Conservation (phyloP, 2,113 vertebrate species). For the Fregetta grallaria region DNA sequence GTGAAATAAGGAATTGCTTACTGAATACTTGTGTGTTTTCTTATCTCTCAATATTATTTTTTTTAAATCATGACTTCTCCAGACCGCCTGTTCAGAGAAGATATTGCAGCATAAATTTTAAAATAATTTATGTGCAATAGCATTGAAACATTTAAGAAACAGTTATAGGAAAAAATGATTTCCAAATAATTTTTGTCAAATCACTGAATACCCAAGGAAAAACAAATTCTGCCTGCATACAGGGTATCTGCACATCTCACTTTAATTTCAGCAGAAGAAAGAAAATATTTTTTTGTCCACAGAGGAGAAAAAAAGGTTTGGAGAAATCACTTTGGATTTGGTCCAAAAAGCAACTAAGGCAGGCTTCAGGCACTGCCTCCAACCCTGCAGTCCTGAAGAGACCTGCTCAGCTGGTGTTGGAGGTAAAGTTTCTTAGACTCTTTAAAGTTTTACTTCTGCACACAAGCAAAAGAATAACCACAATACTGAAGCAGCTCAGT, state of each 20-base stretch:
- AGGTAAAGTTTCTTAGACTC: background rate
- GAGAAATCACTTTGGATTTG: background rate
- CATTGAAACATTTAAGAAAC: background rate
- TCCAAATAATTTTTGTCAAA: background rate
- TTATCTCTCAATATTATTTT: background rate
- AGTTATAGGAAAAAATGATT: background rate
- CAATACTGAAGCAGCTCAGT: background rate
- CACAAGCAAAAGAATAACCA: background rate
- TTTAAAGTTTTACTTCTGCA: background rate
- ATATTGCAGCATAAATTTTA: background rate
- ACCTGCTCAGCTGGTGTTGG: background rate
- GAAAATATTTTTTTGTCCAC: accelerated
- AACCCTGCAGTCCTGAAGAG: background rate
- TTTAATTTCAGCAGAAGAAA: background rate
- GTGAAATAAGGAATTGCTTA: background rate
- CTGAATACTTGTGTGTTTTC: background rate
- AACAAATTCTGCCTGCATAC: background rate
- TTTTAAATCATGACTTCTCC: background rate
- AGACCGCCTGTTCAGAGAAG: background rate
- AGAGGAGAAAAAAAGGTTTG: background rate
- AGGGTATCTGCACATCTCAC: background rate
- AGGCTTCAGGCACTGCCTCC: background rate
- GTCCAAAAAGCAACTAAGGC: background rate
- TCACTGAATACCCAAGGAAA: background rate
- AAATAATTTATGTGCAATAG: background rate